phyloP scores from a whole-genome alignment of 2,113 vertebrate genomes.

The Isichthys henryi region DNA sequence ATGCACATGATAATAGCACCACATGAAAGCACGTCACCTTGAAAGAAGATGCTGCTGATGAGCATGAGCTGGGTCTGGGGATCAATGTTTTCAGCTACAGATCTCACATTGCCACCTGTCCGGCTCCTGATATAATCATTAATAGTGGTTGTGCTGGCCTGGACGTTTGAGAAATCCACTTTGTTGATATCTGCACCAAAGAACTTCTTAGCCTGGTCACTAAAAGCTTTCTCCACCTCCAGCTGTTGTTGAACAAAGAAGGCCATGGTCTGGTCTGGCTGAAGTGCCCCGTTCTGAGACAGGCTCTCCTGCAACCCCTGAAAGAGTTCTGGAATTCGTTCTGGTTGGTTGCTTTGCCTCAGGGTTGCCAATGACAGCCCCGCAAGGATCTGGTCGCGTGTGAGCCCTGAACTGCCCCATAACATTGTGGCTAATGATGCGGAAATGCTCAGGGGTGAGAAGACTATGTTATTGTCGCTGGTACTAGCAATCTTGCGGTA shows the following conservation, averaged over 20 bases:
- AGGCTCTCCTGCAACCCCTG: slow-evolving; percentile 50
- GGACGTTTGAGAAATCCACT: slow-evolving; percentile 50
- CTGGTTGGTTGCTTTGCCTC: slow-evolving; percentile 34
- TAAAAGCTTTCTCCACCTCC: slow-evolving; percentile 50
- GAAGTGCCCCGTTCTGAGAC: slow-evolving; percentile 31
- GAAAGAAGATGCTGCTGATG: slow-evolving; percentile 60
- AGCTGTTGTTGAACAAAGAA: slow-evolving; percentile 59
- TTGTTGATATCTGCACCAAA: slow-evolving; percentile 55
- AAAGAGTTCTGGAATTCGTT: slow-evolving; percentile 56
- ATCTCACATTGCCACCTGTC: slow-evolving; percentile 55
- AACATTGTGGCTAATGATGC: slow-evolving; percentile 52
- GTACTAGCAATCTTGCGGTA: slow-evolving; percentile 67
- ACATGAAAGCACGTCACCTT: slow-evolving; percentile 54
- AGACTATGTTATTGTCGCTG: slow-evolving; percentile 69
- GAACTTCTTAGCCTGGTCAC: slow-evolving; percentile 60
- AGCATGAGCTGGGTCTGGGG: slow-evolving; percentile 63
- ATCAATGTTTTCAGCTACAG: slow-evolving; percentile 57
- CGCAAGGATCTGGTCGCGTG: slow-evolving; percentile 57
- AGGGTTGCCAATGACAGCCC: slow-evolving; percentile 48
- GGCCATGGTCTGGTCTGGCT: slow-evolving; percentile 51
- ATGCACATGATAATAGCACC: neutral
- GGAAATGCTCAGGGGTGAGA: slow-evolving; percentile 62
- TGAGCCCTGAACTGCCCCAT: slow-evolving; percentile 53
- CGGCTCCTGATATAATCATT: slow-evolving; percentile 58
- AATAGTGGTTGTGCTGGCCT: slow-evolving; percentile 52